Percentiles rank a stretch among this genome's conserved stretches.
phyloP scores from a whole-genome alignment of 2,888 invertebrate species.

The Idaea aversata region DNA sequence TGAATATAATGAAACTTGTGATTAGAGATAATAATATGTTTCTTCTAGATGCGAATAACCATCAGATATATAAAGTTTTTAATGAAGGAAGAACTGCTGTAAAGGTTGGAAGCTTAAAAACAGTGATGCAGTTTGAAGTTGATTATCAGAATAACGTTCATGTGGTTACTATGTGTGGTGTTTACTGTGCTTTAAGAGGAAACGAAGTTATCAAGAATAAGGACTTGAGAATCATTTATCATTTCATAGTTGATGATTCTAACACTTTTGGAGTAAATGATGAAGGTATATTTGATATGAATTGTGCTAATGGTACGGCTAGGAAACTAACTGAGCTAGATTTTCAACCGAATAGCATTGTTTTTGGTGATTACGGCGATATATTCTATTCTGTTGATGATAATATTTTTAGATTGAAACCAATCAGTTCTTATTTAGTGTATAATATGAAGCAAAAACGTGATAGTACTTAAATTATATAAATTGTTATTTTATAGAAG shows the following conservation, averaged over 20 bases:
- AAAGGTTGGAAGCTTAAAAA: constrained; percentile 49
- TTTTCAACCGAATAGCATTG: constrained; percentile 57
- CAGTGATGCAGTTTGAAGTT: constrained; percentile 64
- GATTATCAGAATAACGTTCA: constrained; percentile 60
- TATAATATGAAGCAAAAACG: constrained; percentile 50
- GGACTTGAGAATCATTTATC: constrained; percentile 51
- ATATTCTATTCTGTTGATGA: constrained; percentile 60
- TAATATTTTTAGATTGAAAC: constrained; percentile 58
- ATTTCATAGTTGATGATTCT: constrained; percentile 53
- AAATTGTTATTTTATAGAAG: constrained; percentile 12
- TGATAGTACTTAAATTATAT: constrained; percentile 15
- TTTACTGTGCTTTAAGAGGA: constrained; percentile 54
- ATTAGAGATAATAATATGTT: constrained; percentile 65
- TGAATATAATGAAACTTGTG: constrained; percentile 64
- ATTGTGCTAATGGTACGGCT: constrained; percentile 65
- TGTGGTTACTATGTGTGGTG: constrained; percentile 64
- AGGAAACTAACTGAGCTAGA: constrained; percentile 47
- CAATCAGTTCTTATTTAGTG: constrained; percentile 58
- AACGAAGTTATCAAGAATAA: constrained; percentile 56
- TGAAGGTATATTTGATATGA: constrained; percentile 53
- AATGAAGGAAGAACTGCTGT: constrained; percentile 44
- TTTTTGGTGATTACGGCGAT: constrained; percentile 69
- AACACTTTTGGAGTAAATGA: constrained; percentile 57
- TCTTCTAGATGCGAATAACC: constrained; percentile 63
- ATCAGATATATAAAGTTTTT: constrained; percentile 64